Base-by-base conservation (phyloP, 2,888 invertebrate species). In the Ryuthela nishihirai region DNA sequence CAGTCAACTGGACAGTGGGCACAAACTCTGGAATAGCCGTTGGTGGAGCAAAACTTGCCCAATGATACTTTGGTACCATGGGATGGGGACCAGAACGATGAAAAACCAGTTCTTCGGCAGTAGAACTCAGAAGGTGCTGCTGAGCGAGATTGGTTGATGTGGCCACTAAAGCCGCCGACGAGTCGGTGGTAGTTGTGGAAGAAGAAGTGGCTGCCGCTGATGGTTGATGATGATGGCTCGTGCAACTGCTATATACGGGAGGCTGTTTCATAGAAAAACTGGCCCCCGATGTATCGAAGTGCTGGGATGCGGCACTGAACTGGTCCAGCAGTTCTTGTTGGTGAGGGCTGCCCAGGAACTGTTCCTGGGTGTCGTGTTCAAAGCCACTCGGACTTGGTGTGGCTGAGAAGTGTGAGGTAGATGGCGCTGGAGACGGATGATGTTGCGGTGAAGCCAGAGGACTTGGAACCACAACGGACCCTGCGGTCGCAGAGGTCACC, bases 51-150 rank as follows among this genome's bases (percentile, higher is more conserved):
- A 61, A 60, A n/a, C 56, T 29, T 21, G 66, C 66, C 83, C 83
- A 83, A 68, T 84, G 83, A 73, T 87, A 85, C 72, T 86, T 85
- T 44, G 81, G n/a, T n/a, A n/a, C n/a, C n/a, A n/a, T n/a, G n/a
- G n/a, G n/a, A n/a, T n/a, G n/a, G n/a, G n/a, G n/a, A n/a, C n/a
- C n/a, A 81, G 73, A 29, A 21, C 18, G 17, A 23, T 21, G 35
- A 10, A 10, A n/a, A n/a, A 9, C 29, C 29, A 9, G 29, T 29
- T n/a, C 29, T 29, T 9, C 9, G n/a, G 9, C 9, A 29, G n/a
- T 29, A 9, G 29, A 10, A 9, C 29, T 29, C 29, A 29, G n/a
- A 29, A n/a, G n/a, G n/a, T n/a, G n/a, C n/a, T n/a, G n/a, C n/a
- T n/a, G n/a, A n/a, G n/a, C n/a, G n/a, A n/a, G n/a, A n/a, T n/a